phyloP scores from a whole-genome alignment of 2,888 invertebrate genomes.

The Andrena marginata region DNA sequence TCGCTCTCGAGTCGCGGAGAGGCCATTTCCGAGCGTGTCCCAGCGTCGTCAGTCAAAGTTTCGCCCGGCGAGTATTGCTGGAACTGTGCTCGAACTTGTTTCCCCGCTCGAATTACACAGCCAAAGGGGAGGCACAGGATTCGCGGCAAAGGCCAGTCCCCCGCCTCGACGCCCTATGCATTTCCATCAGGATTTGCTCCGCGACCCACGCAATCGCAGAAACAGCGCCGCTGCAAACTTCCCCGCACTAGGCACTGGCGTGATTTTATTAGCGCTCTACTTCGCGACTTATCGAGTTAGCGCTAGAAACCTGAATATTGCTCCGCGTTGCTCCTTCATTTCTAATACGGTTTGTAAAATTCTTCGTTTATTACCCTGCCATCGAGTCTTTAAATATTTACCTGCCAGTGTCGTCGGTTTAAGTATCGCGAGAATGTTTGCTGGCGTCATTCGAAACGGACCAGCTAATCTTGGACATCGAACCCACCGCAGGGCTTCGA shows the following conservation, averaged over 20 bases:
- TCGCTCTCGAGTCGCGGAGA: constrained; percentile 14
- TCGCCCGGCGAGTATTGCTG: constrained; percentile 42
- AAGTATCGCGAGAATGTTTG: too few species aligned
- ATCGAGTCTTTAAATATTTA: too few species aligned
- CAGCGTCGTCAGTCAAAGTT: constrained; percentile 46
- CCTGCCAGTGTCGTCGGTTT: too few species aligned
- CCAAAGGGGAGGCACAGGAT: constrained; percentile 22
- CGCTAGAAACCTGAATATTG: not conserved
- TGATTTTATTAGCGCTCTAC: not conserved
- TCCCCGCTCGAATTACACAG: constrained; percentile 56
- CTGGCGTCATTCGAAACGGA: too few species aligned
- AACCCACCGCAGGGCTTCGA: not conserved
- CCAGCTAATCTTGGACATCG: not conserved
- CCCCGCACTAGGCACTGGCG: not conserved
- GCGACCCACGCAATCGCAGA: not conserved
- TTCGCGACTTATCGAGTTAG: not conserved
- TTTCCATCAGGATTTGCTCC: constrained; percentile 30
- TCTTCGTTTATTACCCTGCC: too few species aligned
- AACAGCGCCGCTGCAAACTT: not conserved
- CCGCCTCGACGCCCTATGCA: not conserved
- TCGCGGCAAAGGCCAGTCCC: constrained; percentile 20
- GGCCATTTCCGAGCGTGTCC: constrained; percentile 21
- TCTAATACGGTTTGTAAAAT: not conserved
- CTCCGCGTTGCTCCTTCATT: not conserved
- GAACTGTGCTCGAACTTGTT: constrained; percentile 44